Percentiles rank a stretch among this genome's conserved stretches.
These are phyloP conservation scores for Agrotis exclamationis DNA, from an alignment of 2,888 invertebrate genomes.

Conservation along the genomic window DNA sequence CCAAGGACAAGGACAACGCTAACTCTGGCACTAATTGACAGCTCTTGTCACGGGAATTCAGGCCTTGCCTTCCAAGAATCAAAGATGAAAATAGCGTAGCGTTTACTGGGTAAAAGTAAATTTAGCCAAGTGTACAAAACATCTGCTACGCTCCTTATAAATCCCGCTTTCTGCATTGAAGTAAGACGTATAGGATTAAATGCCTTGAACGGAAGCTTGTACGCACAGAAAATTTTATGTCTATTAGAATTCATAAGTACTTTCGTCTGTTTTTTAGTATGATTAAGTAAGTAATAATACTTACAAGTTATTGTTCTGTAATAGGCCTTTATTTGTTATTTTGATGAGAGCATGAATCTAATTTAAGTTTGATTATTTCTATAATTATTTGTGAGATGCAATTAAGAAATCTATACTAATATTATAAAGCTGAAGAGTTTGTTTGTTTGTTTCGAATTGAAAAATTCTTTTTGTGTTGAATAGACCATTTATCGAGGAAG, in stretches of 20 bases:
- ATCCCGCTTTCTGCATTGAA: slow-evolving; percentile 67
- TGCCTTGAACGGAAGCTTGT: slow-evolving; percentile 49
- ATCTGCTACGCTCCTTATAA: slow-evolving; percentile 65
- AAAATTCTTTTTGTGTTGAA: no score
- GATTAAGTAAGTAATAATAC: slow-evolving; percentile 5
- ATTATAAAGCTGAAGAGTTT: no score
- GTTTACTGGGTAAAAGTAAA: slow-evolving; percentile 41
- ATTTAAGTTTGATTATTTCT: no score
- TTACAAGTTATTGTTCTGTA: slow-evolving; percentile 10
- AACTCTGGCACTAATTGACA: slow-evolving; percentile 59
- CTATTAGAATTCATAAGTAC: slow-evolving; percentile 33
- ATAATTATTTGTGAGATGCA: no score
- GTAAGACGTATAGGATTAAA: slow-evolving; percentile 66
- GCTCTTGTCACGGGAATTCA: slow-evolving; percentile 23
- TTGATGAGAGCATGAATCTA: not conserved
- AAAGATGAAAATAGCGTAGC: slow-evolving; percentile 36
- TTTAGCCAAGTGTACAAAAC: slow-evolving; percentile 66
- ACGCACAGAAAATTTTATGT: slow-evolving; percentile 37
- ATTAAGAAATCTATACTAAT: no score
- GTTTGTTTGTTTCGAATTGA: no score
- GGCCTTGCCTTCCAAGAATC: slow-evolving; percentile 1
- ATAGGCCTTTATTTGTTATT: slow-evolving; percentile 7
- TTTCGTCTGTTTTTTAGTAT: slow-evolving; percentile 7
- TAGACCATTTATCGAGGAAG: no score
- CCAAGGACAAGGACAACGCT: slow-evolving; percentile 45